These are phyloP conservation scores for Bucco capensis DNA, from an alignment of 2,113 vertebrate species.

Conservation along the genomic window DNA sequence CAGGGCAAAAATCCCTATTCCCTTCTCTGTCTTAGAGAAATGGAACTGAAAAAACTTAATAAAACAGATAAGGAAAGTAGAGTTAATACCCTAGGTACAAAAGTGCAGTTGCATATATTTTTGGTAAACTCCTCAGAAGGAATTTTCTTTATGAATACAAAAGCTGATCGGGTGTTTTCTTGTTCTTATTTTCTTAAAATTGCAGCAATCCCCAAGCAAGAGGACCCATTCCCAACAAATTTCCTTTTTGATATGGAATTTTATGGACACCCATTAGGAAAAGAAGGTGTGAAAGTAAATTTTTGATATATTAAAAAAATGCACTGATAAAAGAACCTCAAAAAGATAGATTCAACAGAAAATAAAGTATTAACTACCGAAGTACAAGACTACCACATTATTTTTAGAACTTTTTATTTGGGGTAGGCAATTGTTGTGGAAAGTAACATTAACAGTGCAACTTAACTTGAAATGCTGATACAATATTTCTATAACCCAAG, in stretches of 20 bases:
- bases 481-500: background rate
- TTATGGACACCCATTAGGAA: background rate
- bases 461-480: background rate
- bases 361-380: background rate
- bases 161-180: background rate
- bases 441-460: background rate
- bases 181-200: background rate
- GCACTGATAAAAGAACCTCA: background rate
- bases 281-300: background rate
- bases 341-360: background rate
- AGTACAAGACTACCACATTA: background rate
- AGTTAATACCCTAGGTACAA: background rate
- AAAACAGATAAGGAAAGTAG: background rate
- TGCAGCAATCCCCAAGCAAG: background rate
- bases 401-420: background rate
- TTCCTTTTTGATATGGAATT: background rate
- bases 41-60: background rate
- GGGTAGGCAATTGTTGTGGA: background rate
- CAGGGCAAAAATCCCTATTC: background rate
- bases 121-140: background rate
- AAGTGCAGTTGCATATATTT: background rate
- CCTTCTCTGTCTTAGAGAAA: background rate
- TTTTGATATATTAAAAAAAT: background rate
- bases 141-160: background rate
- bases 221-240: background rate